phyloP scores from a whole-genome alignment of 2,888 invertebrate genomes.

The Drosophila mettleri region DNA sequence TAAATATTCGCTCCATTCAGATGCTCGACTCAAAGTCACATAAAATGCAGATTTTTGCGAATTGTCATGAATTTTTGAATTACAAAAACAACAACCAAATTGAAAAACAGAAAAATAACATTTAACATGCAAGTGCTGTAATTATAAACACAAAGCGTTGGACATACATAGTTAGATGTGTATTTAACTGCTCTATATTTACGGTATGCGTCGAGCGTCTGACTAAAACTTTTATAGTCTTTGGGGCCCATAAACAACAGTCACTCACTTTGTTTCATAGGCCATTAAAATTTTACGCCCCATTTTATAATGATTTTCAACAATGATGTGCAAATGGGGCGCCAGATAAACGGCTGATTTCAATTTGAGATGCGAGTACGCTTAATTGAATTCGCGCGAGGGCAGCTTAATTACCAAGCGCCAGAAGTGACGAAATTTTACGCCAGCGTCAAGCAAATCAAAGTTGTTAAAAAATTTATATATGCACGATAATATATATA shows the following conservation, averaged over 20 bases:
- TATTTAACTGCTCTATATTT: slow-evolving; percentile 43
- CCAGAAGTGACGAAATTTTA: slow-evolving; percentile 55
- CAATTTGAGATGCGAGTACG: slow-evolving; percentile 69
- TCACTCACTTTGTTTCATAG: slow-evolving; percentile 40
- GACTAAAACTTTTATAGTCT: slow-evolving; percentile 68
- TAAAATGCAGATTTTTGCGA: background rate
- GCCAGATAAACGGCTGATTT: slow-evolving; percentile 64
- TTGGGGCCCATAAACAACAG: slow-evolving; percentile 55
- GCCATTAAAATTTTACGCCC: slow-evolving; percentile 74
- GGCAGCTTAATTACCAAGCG: slow-evolving; percentile 70
- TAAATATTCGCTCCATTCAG: background rate
- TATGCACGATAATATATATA: slow-evolving; percentile 24
- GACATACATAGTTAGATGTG: background rate
- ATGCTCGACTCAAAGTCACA: background rate
- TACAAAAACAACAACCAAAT: too few relatives aligned
- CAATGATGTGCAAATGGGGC: slow-evolving; percentile 75
- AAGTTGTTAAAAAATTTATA: slow-evolving; percentile 30
- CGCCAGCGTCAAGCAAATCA: slow-evolving; percentile 43
- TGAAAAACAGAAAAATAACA: background rate
- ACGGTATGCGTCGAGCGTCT: slow-evolving; percentile 17
- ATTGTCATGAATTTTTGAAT: background rate
- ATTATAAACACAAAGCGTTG: slow-evolving; percentile 35
- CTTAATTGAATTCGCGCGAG: slow-evolving; percentile 68
- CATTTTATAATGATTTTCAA: slow-evolving; percentile 76
- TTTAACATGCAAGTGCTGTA: slow-evolving; percentile 13